Evolutionary conservation across 2,113 vertebrate species (phyloP).

Genomic region (Condylura cristata): DNA sequence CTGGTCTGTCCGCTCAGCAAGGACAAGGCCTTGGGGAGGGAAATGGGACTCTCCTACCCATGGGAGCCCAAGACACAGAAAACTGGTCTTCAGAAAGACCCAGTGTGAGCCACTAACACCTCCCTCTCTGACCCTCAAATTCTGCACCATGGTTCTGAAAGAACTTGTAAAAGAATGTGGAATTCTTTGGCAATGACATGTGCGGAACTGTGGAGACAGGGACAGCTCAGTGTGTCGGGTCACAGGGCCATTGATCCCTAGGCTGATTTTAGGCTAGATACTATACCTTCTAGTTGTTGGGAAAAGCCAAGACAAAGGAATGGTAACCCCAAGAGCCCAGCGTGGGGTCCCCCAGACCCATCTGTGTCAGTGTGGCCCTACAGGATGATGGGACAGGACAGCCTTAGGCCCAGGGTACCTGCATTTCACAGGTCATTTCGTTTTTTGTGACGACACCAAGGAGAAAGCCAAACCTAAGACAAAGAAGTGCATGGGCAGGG

Average conservation of each 20-base stretch:
- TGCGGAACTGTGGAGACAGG: background rate
- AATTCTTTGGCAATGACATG: background rate
- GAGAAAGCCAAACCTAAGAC: background rate
- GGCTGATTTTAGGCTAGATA: background rate
- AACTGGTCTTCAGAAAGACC: background rate
- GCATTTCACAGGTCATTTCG: background rate
- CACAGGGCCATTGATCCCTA: background rate
- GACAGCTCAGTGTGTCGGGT: background rate
- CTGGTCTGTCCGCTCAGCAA: background rate
- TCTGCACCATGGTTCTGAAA: background rate
- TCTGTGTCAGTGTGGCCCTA: background rate
- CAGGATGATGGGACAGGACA: background rate
- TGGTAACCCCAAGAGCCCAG: background rate
- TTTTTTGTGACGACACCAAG: background rate
- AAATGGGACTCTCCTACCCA: background rate
- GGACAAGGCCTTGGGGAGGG: background rate
- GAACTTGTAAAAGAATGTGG: background rate
- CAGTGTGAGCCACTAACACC: background rate
- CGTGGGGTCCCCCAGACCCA: fast-evolving
- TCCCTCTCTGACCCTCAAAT: background rate
- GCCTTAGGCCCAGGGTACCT: background rate
- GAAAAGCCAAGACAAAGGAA: background rate
- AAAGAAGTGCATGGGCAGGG: background rate
- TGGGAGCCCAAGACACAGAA: background rate
- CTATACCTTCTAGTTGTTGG: background rate